Base-by-base conservation (phyloP, 2,797 vertebrate genomes). In the Sebastiscus albofasciatus region DNA sequence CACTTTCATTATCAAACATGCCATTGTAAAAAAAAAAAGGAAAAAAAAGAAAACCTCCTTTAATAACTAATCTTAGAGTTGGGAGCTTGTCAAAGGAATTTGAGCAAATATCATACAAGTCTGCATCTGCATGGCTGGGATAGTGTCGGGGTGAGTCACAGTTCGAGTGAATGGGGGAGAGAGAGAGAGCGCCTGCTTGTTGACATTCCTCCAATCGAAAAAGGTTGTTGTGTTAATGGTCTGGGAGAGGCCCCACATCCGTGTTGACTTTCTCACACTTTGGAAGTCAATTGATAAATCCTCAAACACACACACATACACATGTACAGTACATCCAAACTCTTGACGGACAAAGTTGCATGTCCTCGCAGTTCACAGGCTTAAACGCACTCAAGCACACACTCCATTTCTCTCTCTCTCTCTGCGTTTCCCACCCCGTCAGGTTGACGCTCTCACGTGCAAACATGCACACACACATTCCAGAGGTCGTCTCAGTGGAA, bases 401-500 rank as follows among this genome's bases (percentile, higher is more conserved):
- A 27, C 64, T 34, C 29, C 9, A 6, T 62, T 42, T 73, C 27
- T 31, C 20, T 14, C 26, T 9, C 52, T 71, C 10, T 79, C 39
- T 81, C 49, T 60, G 20, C 16, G 12, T 62, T 80, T 90, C 76
- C 79, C 89, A 87, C 72, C 81, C 77, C 83, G 76, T 77, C 67
- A 69, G 67, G 69, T 62, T 33, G 78, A 87, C 78, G 16, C 36
- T 72, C 74, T 90, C 83, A 78, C 87, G 39, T 86, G 82, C 90
- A 89, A 74, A 84, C 87, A 83, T 67, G 73, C 80, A 83, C 81
- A 78, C 87, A 79, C 70, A 81, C 93, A 96, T 95, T 95, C 95
- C 94, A 93, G 94, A 94, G 94, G 93, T 94, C 87, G 89, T 92
- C 82, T 91, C 82, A 49, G 82, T 87, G 94, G 95, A 95, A 96